Evolutionary conservation across 2,888 invertebrate species (phyloP).

Genomic region (Aleiodes alternator): DNA sequence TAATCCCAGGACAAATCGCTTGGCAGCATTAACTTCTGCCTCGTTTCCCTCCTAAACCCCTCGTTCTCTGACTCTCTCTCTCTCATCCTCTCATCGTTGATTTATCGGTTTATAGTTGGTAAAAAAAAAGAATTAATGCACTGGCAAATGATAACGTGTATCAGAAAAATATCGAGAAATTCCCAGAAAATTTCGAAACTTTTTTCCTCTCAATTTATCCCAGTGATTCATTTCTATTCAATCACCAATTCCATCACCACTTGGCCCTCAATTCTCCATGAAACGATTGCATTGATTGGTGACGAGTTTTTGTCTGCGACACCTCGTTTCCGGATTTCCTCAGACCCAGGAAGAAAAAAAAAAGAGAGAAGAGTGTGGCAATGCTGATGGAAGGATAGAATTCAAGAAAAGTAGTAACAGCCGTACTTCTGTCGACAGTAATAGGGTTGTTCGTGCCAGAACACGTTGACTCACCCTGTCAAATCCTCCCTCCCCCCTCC

Average conservation of each 20-base stretch:
- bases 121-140: neutral
- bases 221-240: constrained; percentile 10
- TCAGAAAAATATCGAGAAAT: too few species aligned
- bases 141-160: too few species aligned
- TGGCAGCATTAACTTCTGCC: constrained; percentile 63
- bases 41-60: constrained; percentile 54
- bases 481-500: constrained; percentile 47
- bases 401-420: constrained; percentile 44
- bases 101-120: neutral
- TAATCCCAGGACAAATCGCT: constrained; percentile 71
- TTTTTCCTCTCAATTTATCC: too few species aligned
- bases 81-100: neutral
- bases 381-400: constrained; percentile 33
- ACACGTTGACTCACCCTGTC: constrained; percentile 58
- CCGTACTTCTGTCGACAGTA: constrained; percentile 27
- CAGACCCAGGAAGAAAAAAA: constrained; percentile 6
- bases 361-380: constrained; percentile 18
- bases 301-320: constrained; percentile 53
- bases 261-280: constrained; percentile 35
- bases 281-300: constrained; percentile 22
- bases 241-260: constrained; percentile 20
- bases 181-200: too few species aligned
- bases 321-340: constrained; percentile 53
- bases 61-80: constrained; percentile 19
- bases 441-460: constrained; percentile 60